A percentile compares a stretch with the other conserved stretches of the same genome.
phyloP scores from a whole-genome alignment of 2,888 invertebrate species.

The Hoplodrina ambigua region DNA sequence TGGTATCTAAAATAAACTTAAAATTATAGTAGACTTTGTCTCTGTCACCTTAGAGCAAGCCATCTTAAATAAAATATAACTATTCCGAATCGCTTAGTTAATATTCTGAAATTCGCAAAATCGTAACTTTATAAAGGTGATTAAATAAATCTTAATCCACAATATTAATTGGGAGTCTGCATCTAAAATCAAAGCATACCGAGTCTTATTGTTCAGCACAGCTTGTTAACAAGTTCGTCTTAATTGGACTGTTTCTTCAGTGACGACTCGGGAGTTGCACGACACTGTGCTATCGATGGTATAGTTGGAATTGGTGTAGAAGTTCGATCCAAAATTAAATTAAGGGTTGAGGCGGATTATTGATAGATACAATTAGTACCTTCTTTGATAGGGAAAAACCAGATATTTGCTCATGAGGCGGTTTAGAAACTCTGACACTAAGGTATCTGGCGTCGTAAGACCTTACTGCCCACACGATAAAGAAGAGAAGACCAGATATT shows the following conservation, averaged over 20 bases:
- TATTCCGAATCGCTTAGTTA: neutral
- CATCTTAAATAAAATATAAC: too few relatives aligned
- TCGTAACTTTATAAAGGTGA: neutral
- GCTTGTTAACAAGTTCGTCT: slow-evolving; percentile 58
- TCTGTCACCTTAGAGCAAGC: too few relatives aligned
- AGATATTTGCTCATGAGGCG: too few relatives aligned
- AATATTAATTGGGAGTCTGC: slow-evolving; percentile 39
- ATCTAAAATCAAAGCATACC: slow-evolving; percentile 30
- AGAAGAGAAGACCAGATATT: too few relatives aligned
- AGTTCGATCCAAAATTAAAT: slow-evolving; percentile 13
- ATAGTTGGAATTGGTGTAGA: slow-evolving; percentile 1
- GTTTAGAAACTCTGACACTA: too few relatives aligned
- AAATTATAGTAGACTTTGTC: too few relatives aligned
- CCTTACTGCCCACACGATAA: too few relatives aligned
- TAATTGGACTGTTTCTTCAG: slow-evolving; percentile 64
- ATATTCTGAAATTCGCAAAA: too few relatives aligned
- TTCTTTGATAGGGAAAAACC: too few relatives aligned
- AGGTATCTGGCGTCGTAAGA: too few relatives aligned
- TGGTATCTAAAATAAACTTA: too few relatives aligned
- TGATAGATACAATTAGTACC: too few relatives aligned
- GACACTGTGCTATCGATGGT: slow-evolving; percentile 34
- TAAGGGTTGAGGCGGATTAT: neutral
- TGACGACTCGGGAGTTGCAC: slow-evolving; percentile 45
- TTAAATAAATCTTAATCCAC: slow-evolving; percentile 3
- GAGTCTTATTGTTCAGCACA: slow-evolving; percentile 50